Conservation (phyloP, 2,888 invertebrate genomes). For the Drosophila paramelanica region DNA sequence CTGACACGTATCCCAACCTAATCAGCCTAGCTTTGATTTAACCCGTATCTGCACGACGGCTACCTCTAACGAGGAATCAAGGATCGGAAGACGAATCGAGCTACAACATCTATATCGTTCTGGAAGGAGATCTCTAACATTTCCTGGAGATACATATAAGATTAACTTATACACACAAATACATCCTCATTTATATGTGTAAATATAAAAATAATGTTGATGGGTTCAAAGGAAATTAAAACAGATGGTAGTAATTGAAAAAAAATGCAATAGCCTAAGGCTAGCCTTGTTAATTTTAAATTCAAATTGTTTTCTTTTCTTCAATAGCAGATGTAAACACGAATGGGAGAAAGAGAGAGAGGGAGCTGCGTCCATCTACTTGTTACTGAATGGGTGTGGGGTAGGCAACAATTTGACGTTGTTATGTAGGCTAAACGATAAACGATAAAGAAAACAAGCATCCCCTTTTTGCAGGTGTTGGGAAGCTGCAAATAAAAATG, state of each 20-base stretch:
- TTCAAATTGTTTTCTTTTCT: conserved; percentile 25
- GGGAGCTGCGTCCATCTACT: conserved; percentile 54
- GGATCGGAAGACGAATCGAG: too few species aligned
- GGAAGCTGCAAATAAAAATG: conserved; percentile 54
- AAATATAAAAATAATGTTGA: neutral
- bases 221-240: conserved; percentile 13
- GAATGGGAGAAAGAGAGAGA: conserved; percentile 1
- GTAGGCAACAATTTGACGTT: conserved; percentile 19
- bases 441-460: conserved; percentile 44
- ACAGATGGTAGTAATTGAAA: conserved; percentile 32
- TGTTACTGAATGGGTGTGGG: conserved; percentile 52
- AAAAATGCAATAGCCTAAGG: conserved; percentile 3
- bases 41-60: too few species aligned
- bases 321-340: conserved; percentile 21
- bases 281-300: conserved; percentile 8
- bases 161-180: neutral
- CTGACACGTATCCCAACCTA: too few species aligned
- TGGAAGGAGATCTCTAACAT: too few species aligned
- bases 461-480: conserved; percentile 14
- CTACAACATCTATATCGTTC: too few species aligned
- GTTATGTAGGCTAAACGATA: conserved; percentile 23
- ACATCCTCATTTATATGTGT: neutral
- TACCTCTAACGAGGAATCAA: too few species aligned
- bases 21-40: too few species aligned
- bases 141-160: too few species aligned